Evolutionary conservation across 2,797 vertebrate genomes (phyloP), one percentile per base, ranked within the genome.

Genomic region (Champsocephalus gunnari): DNA sequence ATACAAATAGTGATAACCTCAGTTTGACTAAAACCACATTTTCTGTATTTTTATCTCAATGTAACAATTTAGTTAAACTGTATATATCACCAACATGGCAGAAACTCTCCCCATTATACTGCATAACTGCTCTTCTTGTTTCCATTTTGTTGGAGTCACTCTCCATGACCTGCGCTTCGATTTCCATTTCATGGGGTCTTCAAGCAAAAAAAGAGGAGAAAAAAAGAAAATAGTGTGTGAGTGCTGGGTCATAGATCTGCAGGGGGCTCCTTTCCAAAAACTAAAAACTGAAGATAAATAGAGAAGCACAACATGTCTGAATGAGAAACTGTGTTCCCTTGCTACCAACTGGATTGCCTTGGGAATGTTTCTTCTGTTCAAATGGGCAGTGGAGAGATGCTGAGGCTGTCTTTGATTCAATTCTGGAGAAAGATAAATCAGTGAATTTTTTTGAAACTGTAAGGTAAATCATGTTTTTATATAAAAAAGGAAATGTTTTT

Each of bases 251-350:
- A 77, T 67, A 82, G 76, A 87, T 90, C 85, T 80, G 75, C 84
- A 83, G 80, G 76, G 70, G 83, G 76, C 84, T 81, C 75, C 81
- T 85, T 85, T 88, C 70, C 71, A 81, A 89, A 62, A 82, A 71
- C 66, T 70, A 67, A 87, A 82, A 78, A 69, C 75, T 73, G 69
- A 83, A 96, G 81, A 90, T 72, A 90, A 89, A 92, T 44, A 85
- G 62, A 91, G 94, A 98, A 98, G 97, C 97, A 98, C 97, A 99
- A 98, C 92, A 83, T 75, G 79, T 79, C 95, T 81, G 77, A 88
- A 91, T 95, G 92, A 95, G 94, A 94, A 92, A 91, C 93, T 94
- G 93, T 95, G 94, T 96, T 95, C 92, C 94, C 92, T 96, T 96
- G 95, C 95, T 95, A 96, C 96, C 94, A 93, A 93, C 94, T 94